Evolutionary conservation across 2,888 invertebrate genomes (phyloP).

Genomic region (Tipula confusa): DNA sequence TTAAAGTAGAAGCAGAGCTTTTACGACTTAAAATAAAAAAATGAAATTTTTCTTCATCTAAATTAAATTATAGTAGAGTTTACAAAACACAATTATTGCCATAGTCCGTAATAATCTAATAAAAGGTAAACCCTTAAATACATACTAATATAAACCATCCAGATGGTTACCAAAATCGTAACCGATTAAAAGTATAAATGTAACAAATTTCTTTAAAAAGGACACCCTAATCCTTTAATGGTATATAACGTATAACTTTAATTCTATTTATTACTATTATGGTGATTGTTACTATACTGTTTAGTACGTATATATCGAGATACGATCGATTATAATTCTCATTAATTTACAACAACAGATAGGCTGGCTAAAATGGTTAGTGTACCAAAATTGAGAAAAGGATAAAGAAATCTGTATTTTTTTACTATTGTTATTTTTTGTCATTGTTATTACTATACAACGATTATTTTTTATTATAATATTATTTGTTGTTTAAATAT

Average conservation of each 20-base stretch:
- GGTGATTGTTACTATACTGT: too few species aligned
- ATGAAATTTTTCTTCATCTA: too few species aligned
- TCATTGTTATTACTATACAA: background rate
- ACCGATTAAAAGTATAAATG: too few species aligned
- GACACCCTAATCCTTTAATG: background rate
- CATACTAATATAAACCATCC: too few species aligned
- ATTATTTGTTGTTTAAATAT: background rate
- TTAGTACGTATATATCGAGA: background rate
- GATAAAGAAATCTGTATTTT: too few species aligned
- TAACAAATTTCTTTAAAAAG: background rate
- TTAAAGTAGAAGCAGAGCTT: too few species aligned
- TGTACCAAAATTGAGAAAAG: background rate
- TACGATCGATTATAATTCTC: background rate
- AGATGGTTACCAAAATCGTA: too few species aligned
- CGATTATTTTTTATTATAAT: background rate
- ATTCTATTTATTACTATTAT: background rate
- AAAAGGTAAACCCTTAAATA: too few species aligned
- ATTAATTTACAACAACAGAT: background rate
- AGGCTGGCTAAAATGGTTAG: background rate
- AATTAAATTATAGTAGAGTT: too few species aligned
- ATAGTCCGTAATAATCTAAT: too few species aligned
- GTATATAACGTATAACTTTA: background rate
- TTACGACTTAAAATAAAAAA: too few species aligned
- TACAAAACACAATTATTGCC: too few species aligned
- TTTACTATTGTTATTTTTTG: background rate